A percentile compares a stretch with the other conserved stretches of the same genome.
Evolutionary conservation across 2,113 vertebrate genomes (phyloP).

Genomic region (Epinephelus fuscoguttatus): DNA sequence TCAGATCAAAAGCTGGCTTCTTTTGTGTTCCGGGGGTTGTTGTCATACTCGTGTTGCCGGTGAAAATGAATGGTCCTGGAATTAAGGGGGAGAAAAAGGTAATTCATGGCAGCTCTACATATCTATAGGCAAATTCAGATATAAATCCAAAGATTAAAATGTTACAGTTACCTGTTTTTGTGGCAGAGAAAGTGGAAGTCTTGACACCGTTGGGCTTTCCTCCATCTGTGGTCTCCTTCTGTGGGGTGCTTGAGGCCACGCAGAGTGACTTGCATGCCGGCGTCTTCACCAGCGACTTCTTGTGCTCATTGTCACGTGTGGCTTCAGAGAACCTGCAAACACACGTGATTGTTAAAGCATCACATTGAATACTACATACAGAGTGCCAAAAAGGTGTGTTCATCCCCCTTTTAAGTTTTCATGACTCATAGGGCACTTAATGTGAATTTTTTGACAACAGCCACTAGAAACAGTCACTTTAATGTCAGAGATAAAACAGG

Average conservation of each 20-base stretch:
- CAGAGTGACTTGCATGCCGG: conserved; percentile 89
- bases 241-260: conserved; percentile 68
- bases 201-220: conserved; percentile 35
- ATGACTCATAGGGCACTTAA: neutral
- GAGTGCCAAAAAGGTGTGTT: neutral
- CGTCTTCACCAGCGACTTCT: conserved; percentile 91
- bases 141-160: neutral
- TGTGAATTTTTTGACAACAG: neutral
- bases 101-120: neutral
- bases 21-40: conserved; percentile 85
- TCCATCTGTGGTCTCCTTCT: conserved; percentile 29
- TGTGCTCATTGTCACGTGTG: conserved; percentile 91
- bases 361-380: neutral
- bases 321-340: conserved; percentile 89
- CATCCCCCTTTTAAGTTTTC: neutral
- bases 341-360: neutral
- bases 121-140: neutral
- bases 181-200: conserved; percentile 40
- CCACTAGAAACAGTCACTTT: neutral
- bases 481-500: neutral
- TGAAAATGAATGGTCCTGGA: conserved; percentile 85
- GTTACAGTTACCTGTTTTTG: conserved; percentile 68
- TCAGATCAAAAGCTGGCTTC: conserved; percentile 91
- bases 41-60: conserved; percentile 69
- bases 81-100: neutral